Percentiles rank a stretch among this genome's conserved stretches.
Evolutionary conservation across 2,888 invertebrate genomes (phyloP).

Genomic region (Morpho achilles): DNA sequence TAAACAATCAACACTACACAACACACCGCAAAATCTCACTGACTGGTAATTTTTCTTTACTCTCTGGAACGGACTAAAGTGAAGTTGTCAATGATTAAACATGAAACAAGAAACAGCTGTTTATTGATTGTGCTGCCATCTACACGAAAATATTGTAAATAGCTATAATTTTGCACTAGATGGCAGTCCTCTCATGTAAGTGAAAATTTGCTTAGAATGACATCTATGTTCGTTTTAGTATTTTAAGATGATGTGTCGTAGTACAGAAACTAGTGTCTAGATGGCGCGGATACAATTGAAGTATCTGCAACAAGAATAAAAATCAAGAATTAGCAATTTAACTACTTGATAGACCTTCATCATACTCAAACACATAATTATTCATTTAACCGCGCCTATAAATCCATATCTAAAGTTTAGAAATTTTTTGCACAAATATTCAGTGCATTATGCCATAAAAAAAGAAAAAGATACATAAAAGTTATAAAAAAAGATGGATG

Average conservation of each 20-base stretch:
- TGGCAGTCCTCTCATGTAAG: conserved; percentile 1
- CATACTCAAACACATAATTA: no score
- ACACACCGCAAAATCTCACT: conserved; percentile 49
- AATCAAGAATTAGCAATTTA: no score
- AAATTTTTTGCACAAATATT: no score
- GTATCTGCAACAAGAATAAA: no score
- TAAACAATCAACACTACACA: conserved; percentile 42
- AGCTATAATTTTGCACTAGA: conserved; percentile 9
- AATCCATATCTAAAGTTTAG: no score
- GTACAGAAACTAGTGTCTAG: no score
- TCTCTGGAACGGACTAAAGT: conserved; percentile 37
- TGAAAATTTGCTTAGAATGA: neutral
- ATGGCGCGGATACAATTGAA: no score
- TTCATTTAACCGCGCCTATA: no score
- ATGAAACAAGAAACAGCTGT: conserved; percentile 59
- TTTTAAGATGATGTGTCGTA: neutral
- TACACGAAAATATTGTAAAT: conserved; percentile 2
- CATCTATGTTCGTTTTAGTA: neutral
- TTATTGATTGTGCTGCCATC: conserved; percentile 26
- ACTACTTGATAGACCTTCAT: no score
- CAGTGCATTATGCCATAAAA: no score
- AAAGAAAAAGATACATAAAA: no score
- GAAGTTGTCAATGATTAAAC: conserved; percentile 53
- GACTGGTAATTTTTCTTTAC: conserved; percentile 37
- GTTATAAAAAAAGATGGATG: no score